phyloP scores from a whole-genome alignment of 2,888 invertebrate species.

The Hecatera dysodea region DNA sequence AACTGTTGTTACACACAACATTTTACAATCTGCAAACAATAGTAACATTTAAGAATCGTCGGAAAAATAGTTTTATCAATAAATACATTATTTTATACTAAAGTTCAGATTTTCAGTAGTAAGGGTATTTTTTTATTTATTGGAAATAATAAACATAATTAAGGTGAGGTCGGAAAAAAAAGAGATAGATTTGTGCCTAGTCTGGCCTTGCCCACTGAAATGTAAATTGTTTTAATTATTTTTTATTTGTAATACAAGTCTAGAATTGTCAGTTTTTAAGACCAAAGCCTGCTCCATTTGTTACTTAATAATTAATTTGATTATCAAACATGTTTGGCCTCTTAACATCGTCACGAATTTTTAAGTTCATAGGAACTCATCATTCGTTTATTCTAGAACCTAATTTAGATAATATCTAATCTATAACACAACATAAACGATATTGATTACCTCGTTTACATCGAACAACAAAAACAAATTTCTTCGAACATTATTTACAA shows the following conservation, averaged over 20 bases:
- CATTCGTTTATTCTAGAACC: not conserved
- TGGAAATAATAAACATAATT: too few species aligned
- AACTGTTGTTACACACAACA: too few species aligned
- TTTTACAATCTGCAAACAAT: too few species aligned
- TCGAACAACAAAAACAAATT: constrained; percentile 1
- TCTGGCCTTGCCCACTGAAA: too few species aligned
- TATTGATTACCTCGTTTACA: not conserved
- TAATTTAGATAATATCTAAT: not conserved
- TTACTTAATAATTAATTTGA: not conserved
- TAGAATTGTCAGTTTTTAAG: not conserved
- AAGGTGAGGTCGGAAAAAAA: too few species aligned
- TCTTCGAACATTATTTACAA: not conserved
- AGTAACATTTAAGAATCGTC: too few species aligned
- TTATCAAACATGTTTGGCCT: not conserved
- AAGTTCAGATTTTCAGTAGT: too few species aligned
- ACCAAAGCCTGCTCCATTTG: not conserved
- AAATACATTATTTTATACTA: too few species aligned
- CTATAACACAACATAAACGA: not conserved
- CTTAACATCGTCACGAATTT: not conserved
- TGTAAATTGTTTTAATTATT: not conserved
- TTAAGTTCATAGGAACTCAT: not conserved
- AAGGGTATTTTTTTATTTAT: not conserved
- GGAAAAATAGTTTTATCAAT: too few species aligned
- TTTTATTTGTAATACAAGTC: too few species aligned
- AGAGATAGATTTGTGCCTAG: too few species aligned